Conservation (phyloP, 1,140 invertebrate species). For the Muscidifurax raptorellus region DNA sequence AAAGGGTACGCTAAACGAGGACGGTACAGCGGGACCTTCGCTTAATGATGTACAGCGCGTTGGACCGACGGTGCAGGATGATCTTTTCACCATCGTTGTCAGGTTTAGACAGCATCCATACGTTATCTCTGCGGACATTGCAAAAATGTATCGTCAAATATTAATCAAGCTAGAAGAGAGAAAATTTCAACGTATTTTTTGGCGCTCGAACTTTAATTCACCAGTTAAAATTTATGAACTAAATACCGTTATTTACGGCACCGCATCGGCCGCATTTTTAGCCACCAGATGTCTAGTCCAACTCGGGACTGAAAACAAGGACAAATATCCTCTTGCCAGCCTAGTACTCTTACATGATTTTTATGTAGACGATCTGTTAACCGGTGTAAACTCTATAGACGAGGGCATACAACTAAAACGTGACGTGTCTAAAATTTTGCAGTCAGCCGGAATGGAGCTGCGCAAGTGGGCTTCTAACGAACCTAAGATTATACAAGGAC, state of each 20-base stretch:
- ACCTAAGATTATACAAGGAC: not conserved
- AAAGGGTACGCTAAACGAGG: conserved; percentile 40
- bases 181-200: conserved; percentile 45
- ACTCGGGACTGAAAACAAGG: conserved; percentile 58
- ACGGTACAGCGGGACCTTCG: conserved; percentile 37
- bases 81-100: not conserved
- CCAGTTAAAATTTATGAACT: conserved; percentile 34
- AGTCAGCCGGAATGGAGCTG: conserved; percentile 62
- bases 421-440: conserved; percentile 54
- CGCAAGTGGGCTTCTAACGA: conserved; percentile 70
- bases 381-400: conserved; percentile 63
- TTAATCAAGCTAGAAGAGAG: conserved; percentile 8
- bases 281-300: conserved; percentile 65
- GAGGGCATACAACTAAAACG: conserved; percentile 58
- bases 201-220: not conserved
- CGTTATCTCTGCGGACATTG: no score
- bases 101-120: not conserved
- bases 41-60: conserved; percentile 16
- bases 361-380: conserved; percentile 72
- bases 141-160: conserved; percentile 50
- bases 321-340: conserved; percentile 56
- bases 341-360: conserved; percentile 62
- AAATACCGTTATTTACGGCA: conserved; percentile 51
- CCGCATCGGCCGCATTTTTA: conserved; percentile 58
- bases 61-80: not conserved